These are phyloP conservation scores for Callipepla californica DNA, from an alignment of 2,113 vertebrate genomes.

Conservation along the genomic window DNA sequence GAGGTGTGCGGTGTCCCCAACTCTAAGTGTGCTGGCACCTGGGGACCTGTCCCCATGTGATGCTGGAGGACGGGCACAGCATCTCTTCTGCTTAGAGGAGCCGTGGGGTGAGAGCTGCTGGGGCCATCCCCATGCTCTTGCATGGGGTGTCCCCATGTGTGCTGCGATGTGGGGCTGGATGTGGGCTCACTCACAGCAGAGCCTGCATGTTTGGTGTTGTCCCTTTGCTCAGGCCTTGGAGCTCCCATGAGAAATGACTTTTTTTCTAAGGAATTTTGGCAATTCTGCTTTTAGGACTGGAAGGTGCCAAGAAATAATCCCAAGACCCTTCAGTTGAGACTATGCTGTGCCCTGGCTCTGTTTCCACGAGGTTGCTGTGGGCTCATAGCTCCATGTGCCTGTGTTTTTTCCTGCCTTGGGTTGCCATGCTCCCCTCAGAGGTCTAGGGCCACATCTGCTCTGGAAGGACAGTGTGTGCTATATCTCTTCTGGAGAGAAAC, in stretches of 20 bases:
- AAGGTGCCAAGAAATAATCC: constrained; percentile 28
- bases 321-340: neutral
- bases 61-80: neutral
- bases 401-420: neutral
- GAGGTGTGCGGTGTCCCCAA: neutral
- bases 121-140: no score
- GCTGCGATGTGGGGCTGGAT: neutral
- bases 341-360: neutral
- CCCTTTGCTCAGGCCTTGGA: neutral
- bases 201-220: accelerated
- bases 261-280: constrained; percentile 13
- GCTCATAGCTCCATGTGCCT: neutral
- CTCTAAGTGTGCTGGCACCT: neutral
- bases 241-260: neutral
- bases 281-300: neutral
- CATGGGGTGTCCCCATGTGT: neutral
- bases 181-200: accelerated
- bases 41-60: neutral
- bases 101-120: neutral
- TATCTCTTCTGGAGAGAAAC: neutral
- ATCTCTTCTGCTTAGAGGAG: neutral
- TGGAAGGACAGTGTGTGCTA: neutral
- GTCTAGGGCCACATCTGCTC: neutral
- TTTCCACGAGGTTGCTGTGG: neutral
- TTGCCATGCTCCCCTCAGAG: neutral